Evolutionary conservation across 2,113 vertebrate species (phyloP).

Genomic region (Malurus elegans): DNA sequence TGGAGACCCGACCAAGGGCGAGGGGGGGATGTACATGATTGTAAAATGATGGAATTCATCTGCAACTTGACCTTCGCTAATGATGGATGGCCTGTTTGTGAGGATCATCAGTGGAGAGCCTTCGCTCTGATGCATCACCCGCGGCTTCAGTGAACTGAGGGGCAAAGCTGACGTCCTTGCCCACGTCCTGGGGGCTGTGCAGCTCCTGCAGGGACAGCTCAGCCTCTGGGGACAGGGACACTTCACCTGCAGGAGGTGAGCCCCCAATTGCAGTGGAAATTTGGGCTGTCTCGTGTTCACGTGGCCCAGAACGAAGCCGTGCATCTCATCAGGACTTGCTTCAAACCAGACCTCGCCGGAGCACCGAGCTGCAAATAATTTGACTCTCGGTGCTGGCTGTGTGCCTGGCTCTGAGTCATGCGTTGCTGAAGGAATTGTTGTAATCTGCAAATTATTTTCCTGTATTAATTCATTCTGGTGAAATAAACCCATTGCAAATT

Average conservation of each 20-base stretch:
- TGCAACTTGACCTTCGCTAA: conserved; percentile 47
- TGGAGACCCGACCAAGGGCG: not conserved
- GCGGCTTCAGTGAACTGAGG: not conserved
- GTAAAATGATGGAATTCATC: conserved; percentile 55
- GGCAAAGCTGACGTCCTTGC: not conserved
- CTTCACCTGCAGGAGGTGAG: not conserved
- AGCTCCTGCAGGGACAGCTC: not conserved
- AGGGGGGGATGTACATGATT: not conserved
- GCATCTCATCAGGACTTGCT: not conserved
- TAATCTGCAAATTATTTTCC: conserved; percentile 27
- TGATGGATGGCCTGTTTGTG: conserved; percentile 43
- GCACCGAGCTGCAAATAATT: not conserved
- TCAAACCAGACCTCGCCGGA: not conserved
- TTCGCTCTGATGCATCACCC: not conserved
- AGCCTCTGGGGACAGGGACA: not conserved
- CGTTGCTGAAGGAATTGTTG: not conserved
- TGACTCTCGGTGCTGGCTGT: not conserved
- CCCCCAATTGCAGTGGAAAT: not conserved
- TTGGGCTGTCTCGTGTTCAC: not conserved
- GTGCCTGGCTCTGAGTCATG: conserved; percentile 11
- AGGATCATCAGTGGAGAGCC: not conserved
- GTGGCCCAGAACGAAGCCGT: not conserved
- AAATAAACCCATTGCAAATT: not conserved
- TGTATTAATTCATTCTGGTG: conserved; percentile 27
- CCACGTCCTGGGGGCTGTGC: not conserved